Conservation (phyloP, 1,140 invertebrate genomes). For the Apocrypta bakeri region DNA sequence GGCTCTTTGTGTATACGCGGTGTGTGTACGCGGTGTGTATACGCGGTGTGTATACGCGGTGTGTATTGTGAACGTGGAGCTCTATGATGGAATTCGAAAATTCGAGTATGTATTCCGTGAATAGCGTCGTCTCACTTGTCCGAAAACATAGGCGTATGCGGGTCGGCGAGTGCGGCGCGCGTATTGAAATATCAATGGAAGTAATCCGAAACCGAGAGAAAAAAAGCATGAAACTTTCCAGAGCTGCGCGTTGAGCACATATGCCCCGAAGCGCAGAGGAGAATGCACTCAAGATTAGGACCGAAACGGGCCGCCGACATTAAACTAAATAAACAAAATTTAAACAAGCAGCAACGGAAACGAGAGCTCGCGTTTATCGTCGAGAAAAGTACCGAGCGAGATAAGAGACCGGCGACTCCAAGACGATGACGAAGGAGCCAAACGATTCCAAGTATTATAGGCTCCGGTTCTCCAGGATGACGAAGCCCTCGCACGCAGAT, state of each 20-base stretch:
- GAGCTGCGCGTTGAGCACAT: background rate
- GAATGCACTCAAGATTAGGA: conserved; percentile 25
- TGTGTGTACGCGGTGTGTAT: too few relatives aligned
- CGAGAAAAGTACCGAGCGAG: conserved; percentile 1
- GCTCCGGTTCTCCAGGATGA: conserved; percentile 36
- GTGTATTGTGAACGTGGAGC: too few relatives aligned
- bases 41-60: too few relatives aligned
- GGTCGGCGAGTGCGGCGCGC: too few relatives aligned
- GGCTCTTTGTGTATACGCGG: too few relatives aligned
- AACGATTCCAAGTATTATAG: background rate
- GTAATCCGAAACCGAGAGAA: too few relatives aligned
- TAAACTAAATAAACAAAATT: conserved; percentile 43
- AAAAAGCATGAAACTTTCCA: background rate
- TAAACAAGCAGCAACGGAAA: background rate
- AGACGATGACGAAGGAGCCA: conserved; percentile 13
- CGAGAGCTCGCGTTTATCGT: conserved; percentile 14
- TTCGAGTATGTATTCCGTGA: too few relatives aligned
- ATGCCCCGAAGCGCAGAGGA: background rate
- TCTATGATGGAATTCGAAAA: too few relatives aligned
- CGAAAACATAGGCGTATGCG: too few relatives aligned
- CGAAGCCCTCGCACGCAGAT: background rate
- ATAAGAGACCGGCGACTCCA: conserved; percentile 12
- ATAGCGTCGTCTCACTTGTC: too few relatives aligned
- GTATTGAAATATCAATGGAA: too few relatives aligned
- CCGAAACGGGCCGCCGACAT: background rate